Conservation (phyloP, 2,888 invertebrate species). For the Rotaria macrura region DNA sequence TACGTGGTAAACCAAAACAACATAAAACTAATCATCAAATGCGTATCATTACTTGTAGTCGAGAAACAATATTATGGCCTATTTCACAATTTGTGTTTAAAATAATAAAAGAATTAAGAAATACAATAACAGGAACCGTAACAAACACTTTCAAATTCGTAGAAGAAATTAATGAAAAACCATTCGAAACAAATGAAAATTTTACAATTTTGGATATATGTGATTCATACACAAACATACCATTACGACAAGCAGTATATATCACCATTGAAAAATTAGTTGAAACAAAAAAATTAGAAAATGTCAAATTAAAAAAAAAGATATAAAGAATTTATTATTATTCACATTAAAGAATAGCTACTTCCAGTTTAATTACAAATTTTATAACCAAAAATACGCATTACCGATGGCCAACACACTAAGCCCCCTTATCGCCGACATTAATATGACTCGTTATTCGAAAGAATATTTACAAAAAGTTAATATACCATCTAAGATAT, state of each 20-base stretch:
- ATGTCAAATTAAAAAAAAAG: background rate
- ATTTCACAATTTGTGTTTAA: too few relatives aligned
- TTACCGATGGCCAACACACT: background rate
- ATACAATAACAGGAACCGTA: background rate
- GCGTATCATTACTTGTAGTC: too few relatives aligned
- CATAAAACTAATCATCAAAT: too few relatives aligned
- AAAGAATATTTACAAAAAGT: background rate
- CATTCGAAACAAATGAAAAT: background rate
- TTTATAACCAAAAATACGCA: background rate
- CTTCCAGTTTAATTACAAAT: background rate
- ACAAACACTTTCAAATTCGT: background rate
- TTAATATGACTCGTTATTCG: background rate
- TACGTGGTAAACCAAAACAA: too few relatives aligned
- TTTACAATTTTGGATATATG: background rate
- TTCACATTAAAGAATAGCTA: background rate
- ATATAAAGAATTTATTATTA: background rate
- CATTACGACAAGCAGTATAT: background rate
- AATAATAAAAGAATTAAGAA: too few relatives aligned
- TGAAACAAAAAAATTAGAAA: background rate
- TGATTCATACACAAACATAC: background rate
- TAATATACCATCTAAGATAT: background rate
- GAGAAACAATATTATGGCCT: too few relatives aligned
- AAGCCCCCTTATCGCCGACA: background rate
- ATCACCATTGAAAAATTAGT: background rate
- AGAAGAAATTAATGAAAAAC: background rate